Evolutionary conservation across 2,797 vertebrate genomes (phyloP), one percentile per base, ranked within the genome.

Genomic region (Melopsittacus undulatus): DNA sequence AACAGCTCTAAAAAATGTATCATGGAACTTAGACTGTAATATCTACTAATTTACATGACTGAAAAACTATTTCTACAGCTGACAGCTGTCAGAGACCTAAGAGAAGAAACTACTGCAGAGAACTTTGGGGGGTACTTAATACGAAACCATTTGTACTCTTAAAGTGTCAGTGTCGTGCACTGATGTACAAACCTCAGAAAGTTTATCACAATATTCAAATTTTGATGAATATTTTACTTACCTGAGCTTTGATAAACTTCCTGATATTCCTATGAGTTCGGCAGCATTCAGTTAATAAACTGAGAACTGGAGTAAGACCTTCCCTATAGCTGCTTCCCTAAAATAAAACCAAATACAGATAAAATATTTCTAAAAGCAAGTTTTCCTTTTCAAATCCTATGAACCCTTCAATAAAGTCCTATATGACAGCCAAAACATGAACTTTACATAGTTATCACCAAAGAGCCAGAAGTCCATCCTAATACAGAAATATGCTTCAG

Each of bases 321-420:
- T 99, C 99, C 97, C 99, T 99, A 96, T 99, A 99, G 98, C 99
- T 99, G 97, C 98, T 98, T 80, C 99, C 99, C 99, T 99, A 90
- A 94, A 97, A 97, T 46, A 87, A 91, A 96, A 86, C 24, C 90
- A 96, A 56, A 94, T 23, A 90, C 13, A 89, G 72, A 84, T 38
- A 49, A 90, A 89, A 56, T 2, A 62, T 34, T 75, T 45, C 59
- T 40, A 69, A 88, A 17, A 90, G 34, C 11, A 83, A 36, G 19
- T 16, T 29, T 22, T 34, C 12, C 7, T 56, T 89, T 89, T 52
- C 51, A 68, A 80, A 83, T 87, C 59, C 29, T 43, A 22, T 5
- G 13, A 79, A 30, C 15, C 13, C 36, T 77, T 84, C 26, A 82
- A 1, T 51, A 4, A 82, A 77, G 13, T 67, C 42, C 40, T 40